Percentiles rank a stretch among this genome's conserved stretches.
These are phyloP conservation scores for Girardinichthys multiradiatus DNA, from an alignment of 2,113 vertebrate genomes.

Conservation along the genomic window DNA sequence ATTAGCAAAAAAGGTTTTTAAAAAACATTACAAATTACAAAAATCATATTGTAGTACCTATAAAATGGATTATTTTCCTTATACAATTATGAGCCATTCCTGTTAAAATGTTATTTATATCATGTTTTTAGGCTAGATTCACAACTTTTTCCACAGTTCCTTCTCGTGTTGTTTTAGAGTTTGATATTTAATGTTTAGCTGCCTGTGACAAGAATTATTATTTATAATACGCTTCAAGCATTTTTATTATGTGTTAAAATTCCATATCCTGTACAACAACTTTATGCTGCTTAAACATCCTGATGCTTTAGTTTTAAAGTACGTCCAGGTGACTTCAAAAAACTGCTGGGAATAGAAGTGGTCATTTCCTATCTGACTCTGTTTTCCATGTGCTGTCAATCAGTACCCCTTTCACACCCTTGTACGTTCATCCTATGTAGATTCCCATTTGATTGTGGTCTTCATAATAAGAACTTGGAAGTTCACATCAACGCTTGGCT, in stretches of 20 bases:
- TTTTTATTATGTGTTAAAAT: neutral
- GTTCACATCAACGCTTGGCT: neutral
- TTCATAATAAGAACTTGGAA: neutral
- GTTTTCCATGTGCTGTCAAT: neutral
- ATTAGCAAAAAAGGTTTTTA: no score
- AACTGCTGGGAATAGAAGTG: neutral
- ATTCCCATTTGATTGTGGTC: neutral
- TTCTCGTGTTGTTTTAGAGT: neutral
- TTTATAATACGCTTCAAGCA: neutral
- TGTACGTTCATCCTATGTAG: neutral
- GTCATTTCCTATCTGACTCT: neutral
- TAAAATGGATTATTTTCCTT: neutral
- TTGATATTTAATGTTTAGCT: neutral
- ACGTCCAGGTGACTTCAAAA: neutral
- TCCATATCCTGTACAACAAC: neutral
- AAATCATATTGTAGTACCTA: neutral
- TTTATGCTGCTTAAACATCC: neutral
- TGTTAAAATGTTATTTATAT: neutral
- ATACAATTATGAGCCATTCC: no score
- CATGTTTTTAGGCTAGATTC: neutral
- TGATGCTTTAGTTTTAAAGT: neutral
- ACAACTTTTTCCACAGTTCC: no score
- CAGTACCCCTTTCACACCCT: neutral
- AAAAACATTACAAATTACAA: no score
- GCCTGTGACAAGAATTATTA: neutral